phyloP scores from a whole-genome alignment of 2,888 invertebrate species.

The Nymphalis c-album region DNA sequence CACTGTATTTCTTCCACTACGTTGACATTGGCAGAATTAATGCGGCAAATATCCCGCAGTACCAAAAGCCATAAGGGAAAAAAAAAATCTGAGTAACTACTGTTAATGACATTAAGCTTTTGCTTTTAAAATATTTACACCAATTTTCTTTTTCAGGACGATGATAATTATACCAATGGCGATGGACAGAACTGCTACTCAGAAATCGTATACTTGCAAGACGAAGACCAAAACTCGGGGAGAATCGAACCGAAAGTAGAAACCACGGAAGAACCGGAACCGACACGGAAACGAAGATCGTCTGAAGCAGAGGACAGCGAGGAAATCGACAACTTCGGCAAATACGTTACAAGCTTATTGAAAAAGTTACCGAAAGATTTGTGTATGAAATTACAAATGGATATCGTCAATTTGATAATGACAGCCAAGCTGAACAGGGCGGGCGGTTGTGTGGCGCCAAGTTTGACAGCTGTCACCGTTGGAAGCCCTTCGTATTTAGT shows the following conservation, averaged over 20 bases:
- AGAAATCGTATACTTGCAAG: slow-evolving; percentile 51
- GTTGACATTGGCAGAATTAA: no score
- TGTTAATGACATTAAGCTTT: no score
- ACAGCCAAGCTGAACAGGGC: slow-evolving; percentile 47
- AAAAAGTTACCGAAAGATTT: slow-evolving; percentile 52
- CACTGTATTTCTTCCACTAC: no score
- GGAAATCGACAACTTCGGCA: slow-evolving; percentile 54
- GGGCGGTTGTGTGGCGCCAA: not conserved
- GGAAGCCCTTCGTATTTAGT: no score
- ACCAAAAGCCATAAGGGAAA: no score
- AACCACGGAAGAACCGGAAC: no score
- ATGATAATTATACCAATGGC: not conserved
- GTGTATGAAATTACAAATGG: slow-evolving; percentile 55
- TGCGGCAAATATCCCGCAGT: no score
- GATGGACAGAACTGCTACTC: slow-evolving; percentile 41
- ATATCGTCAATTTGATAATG: slow-evolving; percentile 60
- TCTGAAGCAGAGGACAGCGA: slow-evolving; percentile 29
- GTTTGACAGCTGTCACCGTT: no score
- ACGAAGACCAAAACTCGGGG: slow-evolving; percentile 17
- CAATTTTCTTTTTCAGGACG: no score
- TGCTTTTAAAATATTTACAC: no score
- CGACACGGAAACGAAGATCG: slow-evolving; percentile 5
- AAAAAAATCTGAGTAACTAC: no score
- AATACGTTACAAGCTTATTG: slow-evolving; percentile 55
- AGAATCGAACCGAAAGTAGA: no score